Conservation (phyloP, 2,888 invertebrate genomes). For the Chymomyza caudatula region DNA sequence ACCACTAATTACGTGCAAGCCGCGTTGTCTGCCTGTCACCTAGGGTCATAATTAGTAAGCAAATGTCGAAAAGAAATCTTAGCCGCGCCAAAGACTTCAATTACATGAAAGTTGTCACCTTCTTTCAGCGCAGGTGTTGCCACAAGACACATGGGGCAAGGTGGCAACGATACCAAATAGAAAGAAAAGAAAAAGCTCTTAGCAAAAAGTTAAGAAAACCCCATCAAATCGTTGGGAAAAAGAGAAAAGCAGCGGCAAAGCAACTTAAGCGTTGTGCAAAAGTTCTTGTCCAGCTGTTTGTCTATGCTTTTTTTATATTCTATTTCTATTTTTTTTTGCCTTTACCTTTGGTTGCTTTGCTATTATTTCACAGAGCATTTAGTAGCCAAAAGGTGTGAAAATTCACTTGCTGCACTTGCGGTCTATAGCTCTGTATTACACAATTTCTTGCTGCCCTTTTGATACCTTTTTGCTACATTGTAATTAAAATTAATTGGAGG, state of each 20-base stretch:
- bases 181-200: slow-evolving; percentile 1
- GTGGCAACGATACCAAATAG: slow-evolving; percentile 7
- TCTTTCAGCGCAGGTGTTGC: not conserved
- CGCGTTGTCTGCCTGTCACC: slow-evolving; percentile 47
- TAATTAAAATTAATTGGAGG: slow-evolving; percentile 71
- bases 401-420: slow-evolving; percentile 48
- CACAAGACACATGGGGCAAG: not conserved
- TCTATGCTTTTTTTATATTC: not conserved
- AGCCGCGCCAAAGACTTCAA: slow-evolving; percentile 23
- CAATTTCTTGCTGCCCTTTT: slow-evolving; percentile 6
- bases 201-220: not conserved
- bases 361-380: slow-evolving; percentile 61
- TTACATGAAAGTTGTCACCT: not conserved
- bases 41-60: slow-evolving; percentile 71
- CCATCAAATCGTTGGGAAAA: not conserved
- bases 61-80: slow-evolving; percentile 66
- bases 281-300: slow-evolving; percentile 8
- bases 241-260: not conserved
- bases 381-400: slow-evolving; percentile 68
- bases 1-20: slow-evolving; percentile 69
- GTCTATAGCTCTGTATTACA: slow-evolving; percentile 34
- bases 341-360: not conserved
- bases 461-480: slow-evolving; percentile 42
- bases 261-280: not conserved
- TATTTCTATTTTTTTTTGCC: not conserved